Evolutionary conservation across 1,140 invertebrate species (phyloP), one percentile per base, ranked within the genome.

Genomic region (Aphis craccivora): DNA sequence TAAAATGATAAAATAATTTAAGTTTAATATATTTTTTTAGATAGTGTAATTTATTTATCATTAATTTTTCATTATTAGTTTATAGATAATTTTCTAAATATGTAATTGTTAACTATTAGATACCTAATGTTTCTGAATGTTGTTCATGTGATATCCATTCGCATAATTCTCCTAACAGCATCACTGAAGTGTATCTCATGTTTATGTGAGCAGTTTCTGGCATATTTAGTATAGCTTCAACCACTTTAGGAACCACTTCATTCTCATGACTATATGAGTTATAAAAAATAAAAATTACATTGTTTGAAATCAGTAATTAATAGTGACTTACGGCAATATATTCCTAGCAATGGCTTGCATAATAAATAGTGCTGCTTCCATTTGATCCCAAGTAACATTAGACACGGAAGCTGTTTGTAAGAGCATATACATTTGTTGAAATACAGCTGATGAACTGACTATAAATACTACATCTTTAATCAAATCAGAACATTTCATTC

Each of bases 401-500:
- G 91, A 43, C 5, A 43, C 35, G 87, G 94, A 94, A 40, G 97
- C 96, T 1, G 96, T 95, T 94, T 97, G 97, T 18, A 98, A 95
- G 48, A 96, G 96, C 0, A 97, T 95, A 95, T 98, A 98, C 97
- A 99, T 98, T 96, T 99, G 98, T 94, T 97, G 96, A 95, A 99
- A 99, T 95, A 98, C 98, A 91, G 97, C 97, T 93, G 97, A 97
- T 81, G 98, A 99, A 2, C 99, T 98, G 93, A 99, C 97, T 93
- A 99, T 98, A 95, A 99, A 99, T n/a, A 99, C 97, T 48, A 99
- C 98, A 95, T 99, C 99, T 95, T 99, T 99, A 88, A 99, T 98
- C 86, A 99, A 95, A 95, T 99, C 99, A 18, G 97, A 97, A 0
- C 99, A 98, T 95, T 98, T 97, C 92, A 96, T 95, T 94, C 99